phyloP scores from a whole-genome alignment of 2,888 invertebrate genomes.

The Lasius fuliginosus region DNA sequence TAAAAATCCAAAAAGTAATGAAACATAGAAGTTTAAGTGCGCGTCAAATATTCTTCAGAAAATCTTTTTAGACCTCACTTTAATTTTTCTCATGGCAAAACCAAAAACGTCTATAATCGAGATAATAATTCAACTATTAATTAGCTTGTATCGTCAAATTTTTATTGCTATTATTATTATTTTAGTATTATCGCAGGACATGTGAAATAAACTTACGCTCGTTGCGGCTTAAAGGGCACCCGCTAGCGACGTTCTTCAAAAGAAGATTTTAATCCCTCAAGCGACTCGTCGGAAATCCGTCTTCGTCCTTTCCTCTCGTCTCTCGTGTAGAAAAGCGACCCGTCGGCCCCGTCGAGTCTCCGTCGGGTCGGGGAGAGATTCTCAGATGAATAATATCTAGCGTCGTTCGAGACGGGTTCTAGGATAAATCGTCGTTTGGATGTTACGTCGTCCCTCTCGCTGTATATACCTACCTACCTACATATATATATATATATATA shows the following conservation, averaged over 20 bases:
- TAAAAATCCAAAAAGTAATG: not conserved
- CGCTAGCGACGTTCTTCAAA: conserved; percentile 12
- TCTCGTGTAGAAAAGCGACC: conserved; percentile 45
- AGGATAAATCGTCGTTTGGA: conserved; percentile 56
- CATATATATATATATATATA: not conserved
- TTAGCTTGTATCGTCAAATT: conserved; percentile 18
- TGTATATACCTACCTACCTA: not conserved
- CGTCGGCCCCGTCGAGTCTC: conserved; percentile 34
- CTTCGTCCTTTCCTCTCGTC: conserved; percentile 45
- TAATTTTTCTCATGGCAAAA: not conserved
- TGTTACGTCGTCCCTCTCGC: conserved; percentile 21
- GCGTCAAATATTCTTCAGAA: not conserved
- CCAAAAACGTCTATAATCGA: not conserved
- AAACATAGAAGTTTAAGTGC: not conserved
- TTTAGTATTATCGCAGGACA: not conserved
- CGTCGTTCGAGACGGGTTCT: conserved; percentile 53
- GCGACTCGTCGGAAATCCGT: conserved; percentile 48
- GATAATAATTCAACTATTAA: not conserved
- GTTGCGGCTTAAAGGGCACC: conserved; percentile 22
- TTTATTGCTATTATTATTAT: not conserved
- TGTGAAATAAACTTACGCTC: conserved; percentile 4
- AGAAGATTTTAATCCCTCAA: conserved; percentile 47
- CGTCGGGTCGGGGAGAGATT: conserved; percentile 40
- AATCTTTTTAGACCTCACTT: not conserved
- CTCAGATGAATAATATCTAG: conserved; percentile 56